phyloP scores from a whole-genome alignment of 1,140 invertebrate genomes.

The Aphis craccivora region DNA sequence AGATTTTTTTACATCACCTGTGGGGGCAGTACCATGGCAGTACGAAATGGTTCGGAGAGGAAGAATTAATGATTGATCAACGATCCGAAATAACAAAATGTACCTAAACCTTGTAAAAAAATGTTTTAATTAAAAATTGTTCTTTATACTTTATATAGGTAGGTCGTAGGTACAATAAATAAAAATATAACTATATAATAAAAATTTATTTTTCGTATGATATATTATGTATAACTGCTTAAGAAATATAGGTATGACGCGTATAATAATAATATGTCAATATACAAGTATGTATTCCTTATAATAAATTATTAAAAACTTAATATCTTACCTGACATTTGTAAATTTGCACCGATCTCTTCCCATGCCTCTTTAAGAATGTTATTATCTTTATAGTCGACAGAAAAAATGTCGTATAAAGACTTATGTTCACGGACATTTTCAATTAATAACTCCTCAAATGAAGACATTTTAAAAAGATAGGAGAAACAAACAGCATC shows the following conservation, averaged over 20 bases:
- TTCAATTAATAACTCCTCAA: neutral
- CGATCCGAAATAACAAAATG: too few relatives aligned
- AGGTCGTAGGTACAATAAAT: too few relatives aligned
- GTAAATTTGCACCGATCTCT: neutral
- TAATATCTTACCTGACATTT: neutral
- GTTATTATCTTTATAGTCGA: neutral
- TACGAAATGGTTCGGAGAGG: slow-evolving; percentile 27
- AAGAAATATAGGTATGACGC: too few relatives aligned
- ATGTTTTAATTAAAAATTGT: too few relatives aligned
- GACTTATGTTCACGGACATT: neutral
- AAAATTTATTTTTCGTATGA: too few relatives aligned
- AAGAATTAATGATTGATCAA: neutral
- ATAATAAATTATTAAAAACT: neutral
- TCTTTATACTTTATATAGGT: too few relatives aligned
- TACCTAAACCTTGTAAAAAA: too few relatives aligned
- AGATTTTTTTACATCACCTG: slow-evolving; percentile 45
- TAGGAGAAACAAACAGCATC: too few relatives aligned
- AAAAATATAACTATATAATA: too few relatives aligned
- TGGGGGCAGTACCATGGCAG: slow-evolving; percentile 38
- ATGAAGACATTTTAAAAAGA: neutral
- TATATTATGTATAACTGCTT: too few relatives aligned
- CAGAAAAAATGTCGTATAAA: neutral
- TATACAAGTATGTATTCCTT: neutral
- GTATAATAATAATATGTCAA: neutral
- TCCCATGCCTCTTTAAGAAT: neutral